A percentile compares a stretch with the other conserved stretches of the same genome.
These are phyloP conservation scores for Bathynomus jamesi DNA, from an alignment of 1,140 invertebrate genomes.

Conservation along the genomic window DNA sequence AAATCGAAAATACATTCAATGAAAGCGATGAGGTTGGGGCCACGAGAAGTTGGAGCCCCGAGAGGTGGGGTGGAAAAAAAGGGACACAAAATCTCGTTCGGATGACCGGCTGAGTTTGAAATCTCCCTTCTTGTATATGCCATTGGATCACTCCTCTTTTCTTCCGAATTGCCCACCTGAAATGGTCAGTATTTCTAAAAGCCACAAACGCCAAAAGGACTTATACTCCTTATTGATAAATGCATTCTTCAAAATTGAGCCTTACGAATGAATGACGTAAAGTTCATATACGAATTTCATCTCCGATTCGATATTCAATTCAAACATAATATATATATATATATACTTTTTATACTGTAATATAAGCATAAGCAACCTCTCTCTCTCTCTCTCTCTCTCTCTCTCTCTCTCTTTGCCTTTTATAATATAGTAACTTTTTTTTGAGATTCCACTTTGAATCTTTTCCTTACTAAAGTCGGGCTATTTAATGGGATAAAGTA, in stretches of 20 bases:
- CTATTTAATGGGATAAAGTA: too few species aligned
- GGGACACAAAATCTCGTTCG: not conserved
- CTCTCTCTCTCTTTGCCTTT: too few species aligned
- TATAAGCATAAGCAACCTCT: too few species aligned
- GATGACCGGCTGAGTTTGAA: not conserved
- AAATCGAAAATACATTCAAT: too few species aligned
- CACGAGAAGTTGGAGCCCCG: too few species aligned
- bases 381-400: too few species aligned
- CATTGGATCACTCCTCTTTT: not conserved
- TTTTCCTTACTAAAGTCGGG: too few species aligned
- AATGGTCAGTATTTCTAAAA: not conserved
- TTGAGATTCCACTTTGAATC: too few species aligned
- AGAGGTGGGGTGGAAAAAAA: too few species aligned
- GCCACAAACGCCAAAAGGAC: not conserved
- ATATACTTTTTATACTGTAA: not conserved
- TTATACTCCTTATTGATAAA: not conserved
- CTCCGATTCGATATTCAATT: not conserved
- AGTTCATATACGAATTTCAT: not conserved
- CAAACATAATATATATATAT: not conserved
- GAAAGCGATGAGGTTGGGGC: too few species aligned
- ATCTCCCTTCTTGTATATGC: not conserved
- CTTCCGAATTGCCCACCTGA: not conserved
- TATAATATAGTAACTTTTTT: too few species aligned
- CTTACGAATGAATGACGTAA: not conserved
- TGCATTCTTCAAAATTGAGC: not conserved